Conservation (phyloP, 2,797 vertebrate species). For the Peromyscus eremicus region DNA sequence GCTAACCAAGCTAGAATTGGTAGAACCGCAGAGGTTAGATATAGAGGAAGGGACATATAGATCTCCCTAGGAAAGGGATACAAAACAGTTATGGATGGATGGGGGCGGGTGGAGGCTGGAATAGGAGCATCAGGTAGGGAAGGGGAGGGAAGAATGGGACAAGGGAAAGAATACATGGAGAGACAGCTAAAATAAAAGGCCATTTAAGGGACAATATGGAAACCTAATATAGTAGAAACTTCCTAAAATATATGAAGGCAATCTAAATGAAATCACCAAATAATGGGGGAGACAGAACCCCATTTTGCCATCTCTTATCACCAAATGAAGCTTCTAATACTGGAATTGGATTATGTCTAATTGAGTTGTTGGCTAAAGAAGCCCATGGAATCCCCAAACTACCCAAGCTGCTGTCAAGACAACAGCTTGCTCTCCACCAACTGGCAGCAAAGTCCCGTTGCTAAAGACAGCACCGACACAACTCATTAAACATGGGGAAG, state of each 20-base stretch:
- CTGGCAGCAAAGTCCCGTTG: too few species aligned
- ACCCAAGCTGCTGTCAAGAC: background rate
- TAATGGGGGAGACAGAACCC: background rate
- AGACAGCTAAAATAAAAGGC: background rate
- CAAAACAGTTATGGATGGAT: too few species aligned
- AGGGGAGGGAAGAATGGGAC: background rate
- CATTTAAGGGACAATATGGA: background rate
- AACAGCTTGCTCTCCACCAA: background rate
- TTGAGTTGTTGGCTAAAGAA: background rate
- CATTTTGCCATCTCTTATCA: background rate
- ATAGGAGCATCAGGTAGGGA: background rate
- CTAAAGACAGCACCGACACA: background rate
- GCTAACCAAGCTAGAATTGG: too few species aligned
- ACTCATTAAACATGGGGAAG: background rate
- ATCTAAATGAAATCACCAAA: background rate
- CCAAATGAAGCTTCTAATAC: background rate
- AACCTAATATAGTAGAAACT: background rate
- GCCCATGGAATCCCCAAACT: too few species aligned
- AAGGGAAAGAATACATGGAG: background rate
- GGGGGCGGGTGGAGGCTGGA: background rate
- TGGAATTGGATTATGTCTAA: background rate
- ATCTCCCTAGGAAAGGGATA: background rate
- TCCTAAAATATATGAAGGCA: background rate
- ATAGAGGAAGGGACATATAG: background rate
- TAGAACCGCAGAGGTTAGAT: background rate